A percentile compares a stretch with the other conserved stretches of the same genome.
Evolutionary conservation across 1,140 invertebrate genomes (phyloP).

Genomic region (fruit fly (Drosophila melanogaster)): DNA sequence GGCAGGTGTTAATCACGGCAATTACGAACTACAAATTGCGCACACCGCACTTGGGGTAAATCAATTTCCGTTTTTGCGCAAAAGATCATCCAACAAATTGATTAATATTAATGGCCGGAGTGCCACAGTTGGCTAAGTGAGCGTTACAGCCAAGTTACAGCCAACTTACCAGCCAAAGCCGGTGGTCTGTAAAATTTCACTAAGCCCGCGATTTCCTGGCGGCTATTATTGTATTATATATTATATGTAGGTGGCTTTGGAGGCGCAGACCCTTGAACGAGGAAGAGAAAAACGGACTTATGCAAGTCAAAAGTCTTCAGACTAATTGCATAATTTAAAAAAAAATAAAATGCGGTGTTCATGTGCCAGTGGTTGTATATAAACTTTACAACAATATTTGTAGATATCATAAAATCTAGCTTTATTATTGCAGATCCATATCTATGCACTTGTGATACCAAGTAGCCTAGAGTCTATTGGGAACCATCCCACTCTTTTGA

Average conservation of each 20-base stretch:
- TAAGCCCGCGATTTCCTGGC: conserved; percentile 51
- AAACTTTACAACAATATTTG: too few species aligned
- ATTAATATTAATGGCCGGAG: conserved; percentile 49
- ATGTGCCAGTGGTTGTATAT: not conserved
- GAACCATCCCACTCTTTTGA: not conserved
- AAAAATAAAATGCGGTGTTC: conserved; percentile 2
- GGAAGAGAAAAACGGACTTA: conserved; percentile 38
- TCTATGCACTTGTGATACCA: not conserved
- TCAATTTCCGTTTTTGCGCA: conserved; percentile 66
- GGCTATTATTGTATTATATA: not conserved
- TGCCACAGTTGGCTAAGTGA: conserved; percentile 60
- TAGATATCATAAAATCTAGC: too few species aligned
- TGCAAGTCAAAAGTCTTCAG: conserved; percentile 36
- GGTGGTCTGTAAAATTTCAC: conserved; percentile 40
- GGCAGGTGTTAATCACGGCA: conserved; percentile 61
- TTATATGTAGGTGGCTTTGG: not conserved
- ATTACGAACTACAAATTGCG: conserved; percentile 39
- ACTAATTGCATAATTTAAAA: conserved; percentile 61
- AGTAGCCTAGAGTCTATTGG: not conserved
- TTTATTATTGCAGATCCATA: too few species aligned
- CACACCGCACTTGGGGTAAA: conserved; percentile 58
- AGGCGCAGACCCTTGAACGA: conserved; percentile 14
- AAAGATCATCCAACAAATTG: conserved; percentile 47
- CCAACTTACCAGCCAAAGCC: not conserved
- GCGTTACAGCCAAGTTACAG: conserved; percentile 46